Evolutionary conservation across 2,888 invertebrate genomes (phyloP), one percentile per base, ranked within the genome.

Genomic region (Rhingia campestris): DNA sequence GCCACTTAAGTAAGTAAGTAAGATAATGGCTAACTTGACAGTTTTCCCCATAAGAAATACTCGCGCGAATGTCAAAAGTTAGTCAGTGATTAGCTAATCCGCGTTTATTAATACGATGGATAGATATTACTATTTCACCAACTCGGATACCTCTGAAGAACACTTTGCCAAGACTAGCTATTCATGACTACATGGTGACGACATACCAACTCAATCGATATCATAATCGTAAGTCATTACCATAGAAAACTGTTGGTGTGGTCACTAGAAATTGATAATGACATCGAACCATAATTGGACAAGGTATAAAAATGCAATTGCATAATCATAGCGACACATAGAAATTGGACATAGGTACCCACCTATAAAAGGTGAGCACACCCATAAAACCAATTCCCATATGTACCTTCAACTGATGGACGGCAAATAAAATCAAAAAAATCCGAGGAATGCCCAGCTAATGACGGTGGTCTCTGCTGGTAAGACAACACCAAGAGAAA

Each of bases 381-480:
- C 77, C 54, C 67, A 72, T 72, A 72, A 64, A 33, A 37, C 54
- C 33, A 32, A 39, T 45, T n/a, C 30, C 54, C 61, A 35, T 12
- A 2, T 22, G 30, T 49, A 49, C 43, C 43, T 45, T 22, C 22
- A 22, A 6, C 41, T 22, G 22, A 56, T 67, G 61, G 51, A 61
- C 53, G 67, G 59, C 75, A 67, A 75, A 75, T 53, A 51, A 59
- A 61, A 74, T 39, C 59, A 45, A 54, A 33, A 33, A 56, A 58
- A 72, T 51, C 43, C 35, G 4, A 56, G 67, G 35, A 49, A 59
- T 64, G 49, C 41, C 43, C 64, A 64, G 45, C 51, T 77, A 72
- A 72, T 70, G 70, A 64, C 72, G 49, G 43, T 58, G 51, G 45
- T 35, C 56, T n/a, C 41, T 4, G 45, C 14, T 53, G 12, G 14